Percentiles rank a stretch among this genome's conserved stretches.
These are phyloP conservation scores for Fragum sueziense DNA, from an alignment of 2,888 invertebrate species.

Conservation along the genomic window DNA sequence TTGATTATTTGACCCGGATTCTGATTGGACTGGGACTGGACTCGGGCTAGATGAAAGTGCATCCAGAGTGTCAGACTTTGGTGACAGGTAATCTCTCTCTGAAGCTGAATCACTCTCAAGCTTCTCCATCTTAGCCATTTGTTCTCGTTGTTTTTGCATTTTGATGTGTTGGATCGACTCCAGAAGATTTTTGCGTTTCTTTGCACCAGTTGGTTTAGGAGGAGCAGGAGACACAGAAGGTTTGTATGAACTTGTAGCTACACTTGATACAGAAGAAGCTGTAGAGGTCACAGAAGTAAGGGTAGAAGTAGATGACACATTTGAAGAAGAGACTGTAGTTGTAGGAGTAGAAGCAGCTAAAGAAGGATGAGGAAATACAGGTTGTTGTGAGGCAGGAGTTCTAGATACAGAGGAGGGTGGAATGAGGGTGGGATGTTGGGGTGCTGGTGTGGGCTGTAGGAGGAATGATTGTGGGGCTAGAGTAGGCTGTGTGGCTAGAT, in stretches of 20 bases:
- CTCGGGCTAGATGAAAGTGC: background rate
- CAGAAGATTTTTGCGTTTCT: slow-evolving; percentile 51
- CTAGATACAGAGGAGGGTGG: background rate
- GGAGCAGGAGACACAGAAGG: slow-evolving; percentile 5
- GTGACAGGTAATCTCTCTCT: background rate
- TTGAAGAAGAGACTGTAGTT: background rate
- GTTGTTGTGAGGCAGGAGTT: background rate
- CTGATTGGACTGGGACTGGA: background rate
- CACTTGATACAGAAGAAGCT: background rate
- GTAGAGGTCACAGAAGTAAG: background rate
- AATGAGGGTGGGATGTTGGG: background rate
- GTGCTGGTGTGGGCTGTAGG: background rate
- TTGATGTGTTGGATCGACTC: slow-evolving; percentile 54
- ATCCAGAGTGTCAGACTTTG: background rate
- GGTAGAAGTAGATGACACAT: background rate
- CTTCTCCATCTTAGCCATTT: slow-evolving; percentile 24
- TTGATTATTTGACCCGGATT: background rate
- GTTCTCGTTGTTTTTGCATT: slow-evolving; percentile 45
- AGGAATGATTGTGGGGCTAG: background rate
- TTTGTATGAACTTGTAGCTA: background rate
- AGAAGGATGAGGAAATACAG: background rate
- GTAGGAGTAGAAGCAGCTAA: background rate
- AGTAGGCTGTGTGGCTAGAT: background rate
- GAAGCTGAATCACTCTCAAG: background rate
- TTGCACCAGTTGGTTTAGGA: slow-evolving; percentile 22